These are phyloP conservation scores for Cataglyphis albicans DNA, from an alignment of 2,888 invertebrate species.

Conservation along the genomic window DNA sequence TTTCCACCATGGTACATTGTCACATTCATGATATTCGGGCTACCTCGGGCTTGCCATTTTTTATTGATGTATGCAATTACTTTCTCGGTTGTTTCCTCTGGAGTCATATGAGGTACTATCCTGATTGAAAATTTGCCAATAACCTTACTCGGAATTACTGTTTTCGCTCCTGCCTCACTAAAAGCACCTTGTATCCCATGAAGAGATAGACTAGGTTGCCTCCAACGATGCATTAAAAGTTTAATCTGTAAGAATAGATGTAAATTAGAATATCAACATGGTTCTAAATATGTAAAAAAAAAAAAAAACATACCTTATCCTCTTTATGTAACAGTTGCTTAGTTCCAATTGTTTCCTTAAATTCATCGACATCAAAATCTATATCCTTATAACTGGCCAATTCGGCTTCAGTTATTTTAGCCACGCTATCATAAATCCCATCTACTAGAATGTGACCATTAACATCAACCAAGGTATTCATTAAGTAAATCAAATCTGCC, in stretches of 20 bases:
- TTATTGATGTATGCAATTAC: conserved; percentile 93
- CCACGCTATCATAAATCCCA: conserved; percentile 94
- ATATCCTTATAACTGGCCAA: conserved; percentile 92
- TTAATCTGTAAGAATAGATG: conserved; percentile 86
- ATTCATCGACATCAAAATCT: conserved; percentile 94
- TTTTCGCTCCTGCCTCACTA: conserved; percentile 96
- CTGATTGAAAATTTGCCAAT: conserved; percentile 99
- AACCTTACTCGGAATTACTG: conserved; percentile 97
- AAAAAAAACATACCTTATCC: conserved; percentile 88
- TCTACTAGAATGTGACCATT: conserved; percentile 95
- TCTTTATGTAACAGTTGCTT: conserved; percentile 91
- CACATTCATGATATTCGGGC: conserved; percentile 94
- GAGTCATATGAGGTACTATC: conserved; percentile 97
- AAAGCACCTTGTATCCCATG: conserved; percentile 99
- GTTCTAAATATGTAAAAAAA: not conserved
- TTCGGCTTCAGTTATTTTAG: conserved; percentile 90
- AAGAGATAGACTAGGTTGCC: conserved; percentile 96
- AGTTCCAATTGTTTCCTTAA: conserved; percentile 91
- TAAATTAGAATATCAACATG: conserved; percentile 23
- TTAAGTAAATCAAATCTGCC: conserved; percentile 95
- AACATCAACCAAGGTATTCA: conserved; percentile 94
- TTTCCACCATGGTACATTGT: conserved; percentile 91
- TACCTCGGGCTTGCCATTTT: conserved; percentile 92
- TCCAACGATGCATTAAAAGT: conserved; percentile 97
- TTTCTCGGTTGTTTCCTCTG: conserved; percentile 92